Evolutionary conservation across 2,888 invertebrate genomes (phyloP), one percentile per base, ranked within the genome.

Genomic region (Caradrina kadenii): DNA sequence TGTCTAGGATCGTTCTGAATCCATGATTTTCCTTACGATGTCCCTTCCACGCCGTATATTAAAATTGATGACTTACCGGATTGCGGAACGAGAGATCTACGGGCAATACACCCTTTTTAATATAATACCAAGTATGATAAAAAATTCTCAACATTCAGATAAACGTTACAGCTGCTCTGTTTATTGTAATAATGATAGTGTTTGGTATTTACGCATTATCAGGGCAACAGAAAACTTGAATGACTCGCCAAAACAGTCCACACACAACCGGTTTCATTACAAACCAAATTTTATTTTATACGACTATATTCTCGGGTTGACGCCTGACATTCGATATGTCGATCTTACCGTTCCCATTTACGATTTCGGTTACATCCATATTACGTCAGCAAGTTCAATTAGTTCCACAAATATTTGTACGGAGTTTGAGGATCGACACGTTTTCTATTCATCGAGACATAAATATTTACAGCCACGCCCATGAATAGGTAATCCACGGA

Each of bases 351-450:
- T 79, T 72, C 78, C 81, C 77, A 81, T 78, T 76, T 76, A 75
- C 80, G 63, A 77, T 72, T 79, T 81, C 81, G 55, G 72, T 83
- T 73, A 78, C 61, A 71, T 79, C 65, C 68, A 61, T 66, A 54
- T 80, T 72, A 77, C 79, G 76, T 81, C 82, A 84, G 62, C 65
- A 69, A 70, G 63, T 73, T 78, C 77, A 84, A 82, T 82, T 82
- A 84, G 61, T 75, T 71, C 63, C 67, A 69, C 76, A 84, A 80
- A 83, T 82, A 83, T 82, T 78, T 62, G 72, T 58, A 59, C 55
- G 11, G 53, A 63, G 59, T 66, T 73, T 71, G 55, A 69, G 26
- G 58, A 72, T 70, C 62, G 63, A 56, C 63, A 64, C 42, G 65
- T n/a, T 63, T 62, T 72, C 65, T 66, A 66, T 65, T 75, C 48